Percentiles rank a stretch among this genome's conserved stretches.
Evolutionary conservation across 2,888 invertebrate species (phyloP).

Genomic region (Papilio elwesi): DNA sequence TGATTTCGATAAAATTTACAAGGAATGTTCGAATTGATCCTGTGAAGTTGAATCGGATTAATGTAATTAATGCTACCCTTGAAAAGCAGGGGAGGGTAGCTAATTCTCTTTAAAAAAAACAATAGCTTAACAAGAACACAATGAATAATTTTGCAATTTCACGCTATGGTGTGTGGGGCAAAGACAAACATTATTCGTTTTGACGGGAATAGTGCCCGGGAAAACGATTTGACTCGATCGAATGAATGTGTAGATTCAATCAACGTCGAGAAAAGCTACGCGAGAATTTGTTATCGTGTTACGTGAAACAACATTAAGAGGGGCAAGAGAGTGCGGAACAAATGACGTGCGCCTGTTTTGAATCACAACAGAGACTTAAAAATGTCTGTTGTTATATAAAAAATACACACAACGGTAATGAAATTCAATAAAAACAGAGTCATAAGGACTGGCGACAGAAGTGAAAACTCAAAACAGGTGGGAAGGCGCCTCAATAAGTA

Average conservation of each 20-base stretch:
- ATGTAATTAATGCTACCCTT: no score
- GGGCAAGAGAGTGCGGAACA: background rate
- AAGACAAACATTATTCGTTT: constrained; percentile 53
- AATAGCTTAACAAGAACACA: background rate
- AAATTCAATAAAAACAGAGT: background rate
- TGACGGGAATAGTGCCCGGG: constrained; percentile 60
- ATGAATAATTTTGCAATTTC: constrained; percentile 8
- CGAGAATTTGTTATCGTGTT: constrained; percentile 62
- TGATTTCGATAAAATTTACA: no score
- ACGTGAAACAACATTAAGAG: constrained; percentile 47
- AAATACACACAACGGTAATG: background rate
- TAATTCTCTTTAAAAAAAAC: background rate
- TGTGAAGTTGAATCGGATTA: no score
- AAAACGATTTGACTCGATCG: constrained; percentile 55
- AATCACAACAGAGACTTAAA: background rate
- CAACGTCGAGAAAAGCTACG: constrained; percentile 61
- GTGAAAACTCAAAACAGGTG: no score
- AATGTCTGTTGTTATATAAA: background rate
- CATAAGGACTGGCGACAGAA: no score
- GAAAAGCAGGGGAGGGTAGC: no score
- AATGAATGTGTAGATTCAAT: constrained; percentile 67
- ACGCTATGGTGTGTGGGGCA: constrained; percentile 3
- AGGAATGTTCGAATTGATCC: no score
- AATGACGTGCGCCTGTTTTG: background rate
- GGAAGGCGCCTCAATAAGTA: no score